These are phyloP conservation scores for Deilephila porcellus DNA, from an alignment of 2,888 invertebrate species.

Conservation along the genomic window DNA sequence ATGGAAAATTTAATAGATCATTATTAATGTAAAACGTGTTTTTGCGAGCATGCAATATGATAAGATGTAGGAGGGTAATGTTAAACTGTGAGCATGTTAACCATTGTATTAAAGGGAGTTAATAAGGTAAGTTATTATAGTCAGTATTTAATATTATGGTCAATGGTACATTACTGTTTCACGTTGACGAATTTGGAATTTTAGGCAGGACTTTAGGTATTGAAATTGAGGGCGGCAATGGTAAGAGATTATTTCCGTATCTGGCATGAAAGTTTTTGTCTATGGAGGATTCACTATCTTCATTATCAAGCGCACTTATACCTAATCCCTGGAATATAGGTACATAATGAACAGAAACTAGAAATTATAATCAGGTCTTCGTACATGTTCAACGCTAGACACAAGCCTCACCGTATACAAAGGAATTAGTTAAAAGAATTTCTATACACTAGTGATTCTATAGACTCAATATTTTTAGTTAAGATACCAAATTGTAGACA, in stretches of 20 bases:
- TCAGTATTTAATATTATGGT: background rate
- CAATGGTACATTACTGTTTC: conserved; percentile 17
- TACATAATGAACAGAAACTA: conserved; percentile 5
- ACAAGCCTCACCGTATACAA: too few species aligned
- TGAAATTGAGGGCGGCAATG: conserved; percentile 74
- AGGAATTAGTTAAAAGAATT: too few species aligned
- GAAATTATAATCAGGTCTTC: conserved; percentile 34
- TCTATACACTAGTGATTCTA: too few species aligned
- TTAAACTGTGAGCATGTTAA: background rate
- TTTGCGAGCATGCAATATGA: background rate
- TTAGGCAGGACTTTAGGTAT: conserved; percentile 74
- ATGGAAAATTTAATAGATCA: background rate
- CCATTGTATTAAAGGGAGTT: too few species aligned
- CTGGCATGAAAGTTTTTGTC: conserved; percentile 79
- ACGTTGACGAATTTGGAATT: conserved; percentile 22
- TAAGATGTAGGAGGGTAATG: background rate
- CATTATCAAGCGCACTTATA: conserved; percentile 42
- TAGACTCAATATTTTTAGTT: too few species aligned
- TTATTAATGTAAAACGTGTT: background rate
- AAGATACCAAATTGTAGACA: too few species aligned
- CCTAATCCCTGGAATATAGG: conserved; percentile 16
- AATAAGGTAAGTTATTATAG: too few species aligned
- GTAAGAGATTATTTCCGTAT: conserved; percentile 80
- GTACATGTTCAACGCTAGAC: background rate
- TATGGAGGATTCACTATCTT: conserved; percentile 63